Base-by-base conservation (phyloP, 2,888 invertebrate species). In the Caenorhabditis sulstoni region DNA sequence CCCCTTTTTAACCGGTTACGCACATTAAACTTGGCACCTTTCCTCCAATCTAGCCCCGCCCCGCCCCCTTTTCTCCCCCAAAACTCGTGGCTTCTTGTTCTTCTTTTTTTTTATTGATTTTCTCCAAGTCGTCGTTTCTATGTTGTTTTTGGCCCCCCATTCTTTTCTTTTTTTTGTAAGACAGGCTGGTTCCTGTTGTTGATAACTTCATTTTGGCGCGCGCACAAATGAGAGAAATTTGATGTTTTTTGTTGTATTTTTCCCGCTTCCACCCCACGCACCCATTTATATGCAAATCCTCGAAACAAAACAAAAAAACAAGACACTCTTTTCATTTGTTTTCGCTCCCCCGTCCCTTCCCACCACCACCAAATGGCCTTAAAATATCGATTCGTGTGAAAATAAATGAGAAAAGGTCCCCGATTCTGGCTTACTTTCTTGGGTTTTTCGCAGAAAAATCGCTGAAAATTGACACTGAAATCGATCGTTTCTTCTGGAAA, bases 161-260 rank as follows among this genome's bases (percentile, higher is more conserved):
- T 29, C 29, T 29, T 29, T 29, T 29, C 29, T 29, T 29, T 29
- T 29, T 29, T 29, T 29, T 29, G 3, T 29, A 5, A 5, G 20
- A 47, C 64, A 71, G 70, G 70, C 70, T 71, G 70, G 70, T 62
- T 52, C 70, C 67, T 67, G 67, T 67, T 39, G 49, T 58, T 70
- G 44, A 45, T 20, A 49, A 29, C 41, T 41, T 22, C 55, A 16
- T 65, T 55, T 8, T 55, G 47, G 57, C 44, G 49, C 44, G 49
- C 58, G 58, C 29, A 29, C 29, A 29, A 58, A 50, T 29, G 49
- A 66, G 57, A 68, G 58, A 58, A 50, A 58, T 49, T 50, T 68
- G 53, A 53, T 29, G 29, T 29, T 66, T 55, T 68, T 68, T 41
- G 47, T 68, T 58, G 52, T 37, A 53, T 35, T 64, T 52, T 52